These are phyloP conservation scores for Molanna angustata DNA, from an alignment of 2,888 invertebrate genomes.

Conservation along the genomic window DNA sequence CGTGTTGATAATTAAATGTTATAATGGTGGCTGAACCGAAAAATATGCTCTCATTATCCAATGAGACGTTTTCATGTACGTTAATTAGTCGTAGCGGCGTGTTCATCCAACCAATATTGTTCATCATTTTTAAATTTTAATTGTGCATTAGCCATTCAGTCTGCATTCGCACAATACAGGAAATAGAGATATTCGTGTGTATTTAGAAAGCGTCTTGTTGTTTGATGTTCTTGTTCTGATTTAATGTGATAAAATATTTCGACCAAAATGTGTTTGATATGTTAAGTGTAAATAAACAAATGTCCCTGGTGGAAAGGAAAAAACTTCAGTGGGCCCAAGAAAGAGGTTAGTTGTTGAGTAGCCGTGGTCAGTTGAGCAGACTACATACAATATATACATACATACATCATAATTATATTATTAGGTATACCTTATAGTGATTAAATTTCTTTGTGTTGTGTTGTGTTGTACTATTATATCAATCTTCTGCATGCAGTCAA, in stretches of 20 bases:
- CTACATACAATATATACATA: no score
- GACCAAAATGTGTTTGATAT: slow-evolving; percentile 13
- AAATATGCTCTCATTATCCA: slow-evolving; percentile 23
- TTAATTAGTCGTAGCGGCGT: slow-evolving; percentile 18
- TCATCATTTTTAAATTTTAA: slow-evolving; percentile 26
- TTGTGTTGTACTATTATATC: no score
- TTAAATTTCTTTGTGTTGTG: no score
- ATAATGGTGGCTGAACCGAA: slow-evolving; percentile 23
- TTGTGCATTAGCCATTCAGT: slow-evolving; percentile 21
- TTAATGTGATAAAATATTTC: slow-evolving; percentile 5
- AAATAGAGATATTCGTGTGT: slow-evolving; percentile 24
- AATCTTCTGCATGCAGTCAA: no score
- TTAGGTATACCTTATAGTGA: no score
- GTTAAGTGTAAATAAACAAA: slow-evolving; percentile 14
- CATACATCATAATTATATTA: no score
- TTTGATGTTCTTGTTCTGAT: not conserved
- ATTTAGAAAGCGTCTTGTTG: slow-evolving; percentile 25
- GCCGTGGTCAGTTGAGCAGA: not conserved
- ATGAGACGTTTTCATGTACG: slow-evolving; percentile 14
- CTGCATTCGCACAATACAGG: slow-evolving; percentile 28
- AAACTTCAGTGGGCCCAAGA: slow-evolving; percentile 92
- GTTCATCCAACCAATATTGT: slow-evolving; percentile 22
- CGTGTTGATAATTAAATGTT: slow-evolving; percentile 11
- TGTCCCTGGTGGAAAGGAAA: slow-evolving; percentile 80
- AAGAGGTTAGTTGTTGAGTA: slow-evolving; percentile 62